Conservation (phyloP, 1,140 invertebrate genomes). For the Pemphigus obesinymphae region DNA sequence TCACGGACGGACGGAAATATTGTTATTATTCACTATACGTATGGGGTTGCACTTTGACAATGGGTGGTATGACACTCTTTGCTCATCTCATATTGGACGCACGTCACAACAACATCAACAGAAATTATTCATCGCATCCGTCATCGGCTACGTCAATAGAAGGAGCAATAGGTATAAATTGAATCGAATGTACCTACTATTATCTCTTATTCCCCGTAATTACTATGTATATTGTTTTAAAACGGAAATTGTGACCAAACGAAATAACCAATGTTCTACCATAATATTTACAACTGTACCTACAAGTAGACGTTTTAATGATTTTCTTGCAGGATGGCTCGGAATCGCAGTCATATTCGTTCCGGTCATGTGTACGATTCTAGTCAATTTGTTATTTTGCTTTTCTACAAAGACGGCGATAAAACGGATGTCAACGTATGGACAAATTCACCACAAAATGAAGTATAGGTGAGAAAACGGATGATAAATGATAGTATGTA, state of each 20-base stretch:
- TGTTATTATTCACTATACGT: constrained; percentile 78
- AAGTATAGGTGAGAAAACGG: constrained; percentile 62
- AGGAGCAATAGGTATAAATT: constrained; percentile 64
- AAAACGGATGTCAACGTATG: constrained; percentile 71
- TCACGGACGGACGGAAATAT: constrained; percentile 76
- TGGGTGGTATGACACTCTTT: constrained; percentile 68
- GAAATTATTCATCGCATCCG: constrained; percentile 49
- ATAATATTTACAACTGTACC: too few species aligned
- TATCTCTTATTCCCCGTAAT: too few species aligned
- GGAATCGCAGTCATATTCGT: constrained; percentile 75
- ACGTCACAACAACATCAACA: constrained; percentile 47
- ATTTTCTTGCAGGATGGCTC: constrained; percentile 61
- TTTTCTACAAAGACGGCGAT: constrained; percentile 72
- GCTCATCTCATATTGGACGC: constrained; percentile 72
- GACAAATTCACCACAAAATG: constrained; percentile 76
- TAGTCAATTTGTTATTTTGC: constrained; percentile 73
- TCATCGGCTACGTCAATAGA: constrained; percentile 52
- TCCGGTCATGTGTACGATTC: constrained; percentile 69
- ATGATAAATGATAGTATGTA: too few species aligned
- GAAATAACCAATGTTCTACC: too few species aligned
- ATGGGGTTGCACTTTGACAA: constrained; percentile 65
- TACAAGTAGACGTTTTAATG: too few species aligned
- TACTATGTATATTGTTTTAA: too few species aligned
- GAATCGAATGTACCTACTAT: too few species aligned
- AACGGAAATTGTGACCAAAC: too few species aligned